phyloP scores from a whole-genome alignment of 2,888 invertebrate genomes.

The Antheraea assamensis region DNA sequence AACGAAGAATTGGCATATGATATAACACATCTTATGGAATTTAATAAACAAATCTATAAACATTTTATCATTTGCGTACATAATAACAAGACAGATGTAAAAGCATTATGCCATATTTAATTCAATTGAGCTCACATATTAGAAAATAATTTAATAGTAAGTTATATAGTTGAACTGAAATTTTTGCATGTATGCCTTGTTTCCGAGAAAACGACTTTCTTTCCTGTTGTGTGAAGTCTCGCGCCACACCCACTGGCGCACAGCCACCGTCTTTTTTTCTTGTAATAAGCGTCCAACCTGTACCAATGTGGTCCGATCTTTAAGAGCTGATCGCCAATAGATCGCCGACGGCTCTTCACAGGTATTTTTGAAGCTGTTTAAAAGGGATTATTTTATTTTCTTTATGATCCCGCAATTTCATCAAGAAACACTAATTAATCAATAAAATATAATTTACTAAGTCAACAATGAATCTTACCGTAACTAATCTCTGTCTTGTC shows the following conservation, averaged over 20 bases:
- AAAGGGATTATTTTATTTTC: conserved; percentile 1
- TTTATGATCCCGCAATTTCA: neutral
- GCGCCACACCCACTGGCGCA: conserved; percentile 74
- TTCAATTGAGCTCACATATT: neutral
- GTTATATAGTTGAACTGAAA: conserved; percentile 56
- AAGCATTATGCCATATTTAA: neutral
- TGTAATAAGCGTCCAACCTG: conserved; percentile 62
- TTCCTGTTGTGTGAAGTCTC: conserved; percentile 69
- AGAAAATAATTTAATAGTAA: neutral
- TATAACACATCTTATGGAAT: too few species aligned
- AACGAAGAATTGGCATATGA: too few species aligned
- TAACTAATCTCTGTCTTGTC: neutral
- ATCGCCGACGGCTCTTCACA: neutral
- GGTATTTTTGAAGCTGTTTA: neutral
- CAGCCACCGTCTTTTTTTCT: conserved; percentile 66
- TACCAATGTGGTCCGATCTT: conserved; percentile 71
- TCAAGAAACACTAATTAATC: neutral
- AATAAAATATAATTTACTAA: neutral
- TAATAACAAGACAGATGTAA: neutral
- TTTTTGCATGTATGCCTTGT: conserved; percentile 59
- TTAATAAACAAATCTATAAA: too few species aligned
- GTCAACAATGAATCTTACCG: neutral
- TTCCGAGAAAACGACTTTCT: conserved; percentile 67
- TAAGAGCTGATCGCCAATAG: conserved; percentile 49
- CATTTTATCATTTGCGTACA: too few species aligned